These are phyloP conservation scores for Anseranas semipalmata DNA, from an alignment of 2,113 vertebrate species.

Conservation along the genomic window DNA sequence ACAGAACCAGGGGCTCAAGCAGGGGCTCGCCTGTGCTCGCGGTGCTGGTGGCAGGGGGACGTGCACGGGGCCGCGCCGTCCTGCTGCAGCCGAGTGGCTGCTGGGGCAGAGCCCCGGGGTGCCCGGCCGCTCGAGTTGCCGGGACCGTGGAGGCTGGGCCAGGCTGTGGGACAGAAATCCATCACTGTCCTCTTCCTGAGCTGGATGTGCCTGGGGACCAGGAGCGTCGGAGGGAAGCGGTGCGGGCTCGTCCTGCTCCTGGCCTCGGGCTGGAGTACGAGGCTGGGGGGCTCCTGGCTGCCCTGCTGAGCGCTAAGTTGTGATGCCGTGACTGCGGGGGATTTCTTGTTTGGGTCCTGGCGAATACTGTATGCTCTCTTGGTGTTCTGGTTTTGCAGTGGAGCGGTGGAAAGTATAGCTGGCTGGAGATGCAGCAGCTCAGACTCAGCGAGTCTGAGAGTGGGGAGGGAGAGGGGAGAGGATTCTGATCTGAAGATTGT, in stretches of 20 bases:
- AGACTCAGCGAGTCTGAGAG: background rate
- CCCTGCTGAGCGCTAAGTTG: rapidly evolving
- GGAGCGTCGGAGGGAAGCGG: too few relatives aligned
- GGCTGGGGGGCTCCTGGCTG: background rate
- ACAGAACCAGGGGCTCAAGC: background rate
- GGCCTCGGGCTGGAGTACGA: background rate
- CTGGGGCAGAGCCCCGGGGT: background rate
- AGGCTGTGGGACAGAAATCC: background rate
- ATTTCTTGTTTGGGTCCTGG: background rate
- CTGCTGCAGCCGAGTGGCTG: too few relatives aligned
- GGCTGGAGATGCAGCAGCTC: rapidly evolving
- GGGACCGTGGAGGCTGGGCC: background rate
- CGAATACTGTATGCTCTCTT: rapidly evolving
- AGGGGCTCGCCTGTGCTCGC: rapidly evolving
- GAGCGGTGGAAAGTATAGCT: rapidly evolving
- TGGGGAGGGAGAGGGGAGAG: background rate
- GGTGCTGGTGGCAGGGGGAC: too few relatives aligned
- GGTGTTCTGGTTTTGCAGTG: rapidly evolving
- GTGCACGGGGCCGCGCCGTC: rapidly evolving
- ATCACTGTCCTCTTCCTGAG: background rate
- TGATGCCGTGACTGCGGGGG: background rate
- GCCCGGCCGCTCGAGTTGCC: background rate
- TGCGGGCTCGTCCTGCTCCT: background rate
- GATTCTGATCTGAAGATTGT: rapidly evolving
- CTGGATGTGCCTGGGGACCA: rapidly evolving